Percentiles rank a stretch among this genome's conserved stretches.
Conservation (phyloP, 1,140 invertebrate species). For the Pseudomyrmex sp. region DNA sequence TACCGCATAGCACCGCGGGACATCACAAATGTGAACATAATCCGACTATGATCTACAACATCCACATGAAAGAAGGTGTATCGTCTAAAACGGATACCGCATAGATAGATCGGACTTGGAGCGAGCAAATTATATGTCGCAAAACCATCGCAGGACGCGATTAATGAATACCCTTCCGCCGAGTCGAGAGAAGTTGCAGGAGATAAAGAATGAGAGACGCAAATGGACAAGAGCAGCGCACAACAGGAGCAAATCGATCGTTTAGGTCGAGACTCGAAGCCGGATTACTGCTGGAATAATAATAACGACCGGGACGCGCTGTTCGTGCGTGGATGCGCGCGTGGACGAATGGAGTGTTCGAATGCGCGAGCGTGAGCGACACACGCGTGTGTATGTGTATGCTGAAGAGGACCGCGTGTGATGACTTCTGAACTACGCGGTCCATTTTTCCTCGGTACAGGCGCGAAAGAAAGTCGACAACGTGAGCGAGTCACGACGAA, state of each 20-base stretch:
- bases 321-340: constrained; percentile 58
- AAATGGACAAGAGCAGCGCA: constrained; percentile 1
- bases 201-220: constrained; percentile 30
- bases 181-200: not conserved
- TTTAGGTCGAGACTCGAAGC: constrained; percentile 41
- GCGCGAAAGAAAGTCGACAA: constrained; percentile 59
- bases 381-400: not conserved
- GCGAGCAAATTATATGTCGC: not conserved
- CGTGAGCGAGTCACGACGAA: not conserved
- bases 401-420: constrained; percentile 47
- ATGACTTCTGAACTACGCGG: constrained; percentile 76
- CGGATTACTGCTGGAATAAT: constrained; percentile 72
- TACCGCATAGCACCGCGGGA: no score
- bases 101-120: constrained; percentile 8
- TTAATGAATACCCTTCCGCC: not conserved
- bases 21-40: not conserved
- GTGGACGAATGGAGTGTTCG: no score
- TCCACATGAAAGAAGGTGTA: not conserved
- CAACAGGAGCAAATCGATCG: constrained; percentile 44
- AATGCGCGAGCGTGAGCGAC: constrained; percentile 55
- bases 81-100: not conserved
- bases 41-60: not conserved
- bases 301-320: constrained; percentile 70
- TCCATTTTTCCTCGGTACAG: constrained; percentile 71
- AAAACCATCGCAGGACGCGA: not conserved